phyloP scores from a whole-genome alignment of 2,113 vertebrate species.

The Pungitius pungitius region DNA sequence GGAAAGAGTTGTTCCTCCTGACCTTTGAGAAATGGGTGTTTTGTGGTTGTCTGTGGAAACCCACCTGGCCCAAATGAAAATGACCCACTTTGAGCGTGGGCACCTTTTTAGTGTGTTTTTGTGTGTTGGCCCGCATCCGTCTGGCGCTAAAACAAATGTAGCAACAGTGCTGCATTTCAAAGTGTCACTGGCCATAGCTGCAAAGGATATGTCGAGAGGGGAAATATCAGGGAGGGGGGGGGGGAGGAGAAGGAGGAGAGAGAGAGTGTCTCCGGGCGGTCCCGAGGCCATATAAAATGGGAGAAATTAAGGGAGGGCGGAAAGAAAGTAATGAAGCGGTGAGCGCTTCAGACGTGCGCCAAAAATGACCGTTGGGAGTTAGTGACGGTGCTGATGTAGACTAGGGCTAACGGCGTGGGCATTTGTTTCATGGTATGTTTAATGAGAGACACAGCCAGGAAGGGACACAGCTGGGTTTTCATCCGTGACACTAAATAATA shows the following conservation, averaged over 20 bases:
- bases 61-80: not conserved
- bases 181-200: not conserved
- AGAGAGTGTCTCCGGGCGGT: conserved; percentile 21
- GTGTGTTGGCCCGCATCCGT: not conserved
- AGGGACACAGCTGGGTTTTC: conserved; percentile 52
- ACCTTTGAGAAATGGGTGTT: not conserved
- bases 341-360: conserved; percentile 41
- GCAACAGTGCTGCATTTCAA: not conserved
- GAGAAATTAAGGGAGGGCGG: conserved; percentile 28
- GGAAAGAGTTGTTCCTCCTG: not conserved
- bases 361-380: conserved; percentile 57
- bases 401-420: conserved; percentile 56
- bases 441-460: conserved; percentile 56
- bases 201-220: conserved; percentile 21
- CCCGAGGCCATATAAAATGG: conserved; percentile 25
- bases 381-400: conserved; percentile 35
- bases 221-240: conserved; percentile 3
- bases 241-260: not conserved
- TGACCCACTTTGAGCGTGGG: too few species aligned
- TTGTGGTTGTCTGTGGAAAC: not conserved
- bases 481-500: conserved; percentile 70
- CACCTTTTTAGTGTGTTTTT: too few species aligned
- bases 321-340: conserved; percentile 63
- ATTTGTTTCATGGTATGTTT: conserved; percentile 65
- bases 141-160: not conserved